Base-by-base conservation (phyloP, 1,140 invertebrate species). In the Drosophila sturtevanti region DNA sequence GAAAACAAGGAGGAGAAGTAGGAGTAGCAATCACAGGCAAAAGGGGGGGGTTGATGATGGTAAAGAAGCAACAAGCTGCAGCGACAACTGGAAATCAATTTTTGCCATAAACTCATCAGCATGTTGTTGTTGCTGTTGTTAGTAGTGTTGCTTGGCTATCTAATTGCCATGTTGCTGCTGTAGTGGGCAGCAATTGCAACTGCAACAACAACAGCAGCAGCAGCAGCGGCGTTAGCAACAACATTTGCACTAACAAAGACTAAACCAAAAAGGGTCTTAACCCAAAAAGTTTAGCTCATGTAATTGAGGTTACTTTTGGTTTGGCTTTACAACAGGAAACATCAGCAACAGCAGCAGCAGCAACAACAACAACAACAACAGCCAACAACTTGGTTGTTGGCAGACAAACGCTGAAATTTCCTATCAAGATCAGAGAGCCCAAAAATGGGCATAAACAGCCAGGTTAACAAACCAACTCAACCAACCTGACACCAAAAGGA, bases 41-140 rank as follows among this genome's bases (percentile, higher is more conserved):
- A 14, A 35, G 52, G 12, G 18, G 7, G 52, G 27, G 48, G 38
- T 63, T 37, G 65, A 70, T 31, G 6, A n/a, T n/a, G n/a, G n/a
- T n/a, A n/a, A n/a, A n/a, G 38, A 63, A 66, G 35, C 58, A 67
- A 59, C 54, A 60, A 63, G 16, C 6, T 44, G 41, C 41, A 68
- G 56, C 84, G 80, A 89, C 84, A 89, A 87, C 84, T 87, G 76
- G 84, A 87, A 87, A 89, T 87, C 84, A 87, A 87, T 87, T 87
- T 87, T 87, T 77, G 79, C 84, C 84, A 87, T 87, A 87, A 87
- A 87, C 84, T 87, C 84, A 87, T 87, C 84, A 87, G 77, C 79
- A 48, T 48, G 58, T 77, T 66, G 65, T 48, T 63, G 71, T 44
- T 61, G 18, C 54, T 27, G 54, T 41, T 54, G 48, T 68, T 51